Conservation (phyloP, 1,140 invertebrate genomes). For the Drosophila aff. region DNA sequence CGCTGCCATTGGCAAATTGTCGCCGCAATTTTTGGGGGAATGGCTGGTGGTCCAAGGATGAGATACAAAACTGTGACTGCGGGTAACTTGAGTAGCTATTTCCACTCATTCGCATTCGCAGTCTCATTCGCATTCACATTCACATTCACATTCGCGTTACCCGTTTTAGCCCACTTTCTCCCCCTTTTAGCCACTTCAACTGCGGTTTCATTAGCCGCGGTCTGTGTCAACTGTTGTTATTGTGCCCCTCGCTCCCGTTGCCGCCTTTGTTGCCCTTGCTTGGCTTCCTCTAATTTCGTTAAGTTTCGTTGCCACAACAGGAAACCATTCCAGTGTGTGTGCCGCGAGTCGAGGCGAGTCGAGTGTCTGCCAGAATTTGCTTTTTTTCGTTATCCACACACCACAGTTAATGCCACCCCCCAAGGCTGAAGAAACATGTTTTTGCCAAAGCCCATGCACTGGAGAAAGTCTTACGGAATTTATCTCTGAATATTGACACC, state of each 20-base stretch:
- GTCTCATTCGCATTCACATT: slow-evolving; percentile 28
- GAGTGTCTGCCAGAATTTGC: slow-evolving; percentile 32
- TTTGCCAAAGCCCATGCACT: slow-evolving; percentile 18
- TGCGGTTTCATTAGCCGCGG: slow-evolving; percentile 80
- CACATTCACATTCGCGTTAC: slow-evolving; percentile 15
- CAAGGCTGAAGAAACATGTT: slow-evolving; percentile 29
- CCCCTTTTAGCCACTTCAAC: slow-evolving; percentile 57
- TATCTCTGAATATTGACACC: background rate
- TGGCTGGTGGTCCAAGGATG: slow-evolving; percentile 5
- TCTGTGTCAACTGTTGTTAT: slow-evolving; percentile 69
- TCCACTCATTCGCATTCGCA: slow-evolving; percentile 47
- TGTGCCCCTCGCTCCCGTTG: slow-evolving; percentile 34
- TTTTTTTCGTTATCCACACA: slow-evolving; percentile 23
- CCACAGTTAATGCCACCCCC: slow-evolving; percentile 70
- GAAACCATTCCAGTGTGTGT: slow-evolving; percentile 55
- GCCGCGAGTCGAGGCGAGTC: slow-evolving; percentile 7
- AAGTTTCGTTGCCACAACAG: slow-evolving; percentile 78
- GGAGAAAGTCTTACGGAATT: background rate
- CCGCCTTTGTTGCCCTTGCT: slow-evolving; percentile 39
- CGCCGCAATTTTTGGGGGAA: slow-evolving; percentile 60
- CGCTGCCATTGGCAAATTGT: slow-evolving; percentile 80
- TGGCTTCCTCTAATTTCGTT: slow-evolving; percentile 79
- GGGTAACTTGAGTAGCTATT: slow-evolving; percentile 60
- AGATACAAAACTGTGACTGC: slow-evolving; percentile 49
- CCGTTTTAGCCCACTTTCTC: slow-evolving; percentile 3